Percentiles rank a stretch among this genome's conserved stretches.
phyloP scores from a whole-genome alignment of 2,797 vertebrate species.

The Coracias cyanogaster region DNA sequence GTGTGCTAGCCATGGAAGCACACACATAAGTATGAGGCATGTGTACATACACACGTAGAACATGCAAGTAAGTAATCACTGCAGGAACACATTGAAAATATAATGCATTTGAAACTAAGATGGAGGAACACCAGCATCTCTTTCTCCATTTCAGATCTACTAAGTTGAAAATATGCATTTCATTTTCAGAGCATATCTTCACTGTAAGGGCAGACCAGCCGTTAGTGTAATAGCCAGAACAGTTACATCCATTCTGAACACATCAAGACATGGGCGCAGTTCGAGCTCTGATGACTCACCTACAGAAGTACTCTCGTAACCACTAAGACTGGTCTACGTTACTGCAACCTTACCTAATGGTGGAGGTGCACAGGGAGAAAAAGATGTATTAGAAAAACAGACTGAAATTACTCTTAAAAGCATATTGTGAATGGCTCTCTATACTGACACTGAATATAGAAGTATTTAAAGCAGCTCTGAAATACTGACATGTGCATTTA shows the following conservation, averaged over 20 bases:
- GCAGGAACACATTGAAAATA: not conserved
- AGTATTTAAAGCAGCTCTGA: not conserved
- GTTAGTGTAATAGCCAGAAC: not conserved
- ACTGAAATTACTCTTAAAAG: not conserved
- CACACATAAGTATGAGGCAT: not conserved
- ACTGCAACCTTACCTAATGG: not conserved
- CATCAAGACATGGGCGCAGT: not conserved
- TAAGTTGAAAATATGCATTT: not conserved
- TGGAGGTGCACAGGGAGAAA: not conserved
- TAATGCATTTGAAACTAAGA: not conserved
- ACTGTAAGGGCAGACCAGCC: not conserved
- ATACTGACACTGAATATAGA: not conserved
- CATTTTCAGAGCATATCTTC: not conserved
- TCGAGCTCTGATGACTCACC: not conserved
- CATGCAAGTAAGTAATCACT: not conserved
- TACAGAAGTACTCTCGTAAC: not conserved
- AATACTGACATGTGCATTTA: slow-evolving; percentile 6
- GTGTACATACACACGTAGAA: accelerated
- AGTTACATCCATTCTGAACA: not conserved
- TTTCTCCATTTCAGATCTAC: not conserved
- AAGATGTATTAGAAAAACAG: not conserved
- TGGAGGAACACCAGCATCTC: not conserved
- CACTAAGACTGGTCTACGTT: not conserved
- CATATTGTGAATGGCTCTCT: not conserved
- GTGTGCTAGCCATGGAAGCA: not conserved